Evolutionary conservation across 2,888 invertebrate genomes (phyloP).

Genomic region (Orthosia gothica): DNA sequence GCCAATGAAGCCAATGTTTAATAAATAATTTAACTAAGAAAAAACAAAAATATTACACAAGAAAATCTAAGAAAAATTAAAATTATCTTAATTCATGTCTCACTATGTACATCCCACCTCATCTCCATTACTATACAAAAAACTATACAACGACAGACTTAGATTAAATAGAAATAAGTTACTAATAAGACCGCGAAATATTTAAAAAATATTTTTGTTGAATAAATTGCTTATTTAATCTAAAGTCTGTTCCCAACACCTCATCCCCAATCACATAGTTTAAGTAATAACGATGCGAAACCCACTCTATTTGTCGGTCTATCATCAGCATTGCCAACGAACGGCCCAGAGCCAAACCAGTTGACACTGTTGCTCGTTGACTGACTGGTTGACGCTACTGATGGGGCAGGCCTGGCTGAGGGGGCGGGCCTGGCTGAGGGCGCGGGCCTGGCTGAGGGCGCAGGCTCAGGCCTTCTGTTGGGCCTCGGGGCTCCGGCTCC

Average conservation of each 20-base stretch:
- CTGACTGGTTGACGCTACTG: slow-evolving; percentile 73
- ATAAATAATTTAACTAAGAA: slow-evolving; percentile 81
- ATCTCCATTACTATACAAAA: slow-evolving; percentile 71
- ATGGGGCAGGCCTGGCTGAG: slow-evolving; percentile 76
- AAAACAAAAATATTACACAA: slow-evolving; percentile 68
- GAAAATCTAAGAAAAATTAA: slow-evolving; percentile 67
- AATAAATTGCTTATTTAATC: slow-evolving; percentile 81
- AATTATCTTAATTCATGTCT: slow-evolving; percentile 67
- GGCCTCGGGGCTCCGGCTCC: slow-evolving; percentile 73
- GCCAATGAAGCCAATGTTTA: slow-evolving; percentile 80
- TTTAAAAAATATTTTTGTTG: slow-evolving; percentile 36
- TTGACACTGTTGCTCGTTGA: slow-evolving; percentile 82
- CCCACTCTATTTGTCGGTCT: slow-evolving; percentile 89
- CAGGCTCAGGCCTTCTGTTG: slow-evolving; percentile 76
- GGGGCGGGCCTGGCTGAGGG: slow-evolving; percentile 77
- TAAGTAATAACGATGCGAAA: slow-evolving; percentile 88
- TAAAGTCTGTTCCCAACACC: slow-evolving; percentile 84
- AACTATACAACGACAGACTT: slow-evolving; percentile 79
- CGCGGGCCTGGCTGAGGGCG: slow-evolving; percentile 75
- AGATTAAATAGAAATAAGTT: slow-evolving; percentile 86
- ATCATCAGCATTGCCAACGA: slow-evolving; percentile 88
- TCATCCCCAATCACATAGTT: slow-evolving; percentile 88
- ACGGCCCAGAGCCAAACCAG: slow-evolving; percentile 90
- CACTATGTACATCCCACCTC: slow-evolving; percentile 78
- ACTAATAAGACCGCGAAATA: slow-evolving; percentile 59